A percentile compares a stretch with the other conserved stretches of the same genome.
Evolutionary conservation across 2,888 invertebrate species (phyloP).

Genomic region (Loripinus fragilis): DNA sequence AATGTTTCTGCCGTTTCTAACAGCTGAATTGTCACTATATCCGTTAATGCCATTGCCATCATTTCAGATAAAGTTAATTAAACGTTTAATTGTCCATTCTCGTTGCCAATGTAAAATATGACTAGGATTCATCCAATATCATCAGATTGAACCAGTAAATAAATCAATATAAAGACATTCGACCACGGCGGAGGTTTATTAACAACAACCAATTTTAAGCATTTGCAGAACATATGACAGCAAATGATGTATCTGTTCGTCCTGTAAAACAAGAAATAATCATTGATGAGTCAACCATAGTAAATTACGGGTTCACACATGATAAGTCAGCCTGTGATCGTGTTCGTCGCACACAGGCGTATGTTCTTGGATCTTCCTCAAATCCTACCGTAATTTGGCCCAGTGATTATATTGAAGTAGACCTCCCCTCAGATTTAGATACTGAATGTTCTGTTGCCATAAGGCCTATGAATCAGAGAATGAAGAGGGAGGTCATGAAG

Average conservation of each 20-base stretch:
- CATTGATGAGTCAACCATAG: slow-evolving; percentile 14
- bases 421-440: slow-evolving; percentile 19
- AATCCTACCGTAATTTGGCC: slow-evolving; percentile 31
- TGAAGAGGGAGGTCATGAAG: no score
- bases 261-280: slow-evolving; percentile 42
- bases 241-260: slow-evolving; percentile 49
- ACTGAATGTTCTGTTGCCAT: slow-evolving; percentile 20
- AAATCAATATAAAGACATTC: no score
- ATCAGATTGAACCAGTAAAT: no score
- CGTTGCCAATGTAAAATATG: slow-evolving; percentile 27
- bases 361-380: slow-evolving; percentile 12
- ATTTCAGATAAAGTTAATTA: no score
- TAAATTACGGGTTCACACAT: slow-evolving; percentile 9
- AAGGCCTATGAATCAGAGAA: no score
- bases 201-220: no score
- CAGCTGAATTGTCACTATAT: not conserved
- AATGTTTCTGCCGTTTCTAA: not conserved
- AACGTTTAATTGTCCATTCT: not conserved
- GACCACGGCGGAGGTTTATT: no score
- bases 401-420: slow-evolving; percentile 33
- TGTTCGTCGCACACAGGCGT: slow-evolving; percentile 33
- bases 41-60: not conserved
- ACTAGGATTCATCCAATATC: no score
- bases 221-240: no score
- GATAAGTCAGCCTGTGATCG: not conserved